Percentiles rank a stretch among this genome's conserved stretches.
These are phyloP conservation scores for Upupa epops DNA, from an alignment of 2,113 vertebrate genomes.

Conservation along the genomic window DNA sequence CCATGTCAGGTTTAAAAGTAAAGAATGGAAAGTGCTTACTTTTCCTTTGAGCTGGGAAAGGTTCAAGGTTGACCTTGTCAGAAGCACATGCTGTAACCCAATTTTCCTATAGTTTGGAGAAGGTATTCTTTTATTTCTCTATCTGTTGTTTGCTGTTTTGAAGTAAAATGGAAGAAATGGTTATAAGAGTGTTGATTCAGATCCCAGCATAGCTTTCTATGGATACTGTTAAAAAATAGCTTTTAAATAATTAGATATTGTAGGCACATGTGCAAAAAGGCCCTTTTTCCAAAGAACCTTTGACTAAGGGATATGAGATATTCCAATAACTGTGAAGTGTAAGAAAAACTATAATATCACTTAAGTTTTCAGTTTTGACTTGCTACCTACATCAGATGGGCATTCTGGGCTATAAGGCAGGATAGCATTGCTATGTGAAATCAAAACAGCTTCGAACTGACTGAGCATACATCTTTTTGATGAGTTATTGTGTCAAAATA, in stretches of 20 bases:
- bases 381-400: background rate
- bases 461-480: background rate
- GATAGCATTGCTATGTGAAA: rapidly evolving
- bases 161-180: background rate
- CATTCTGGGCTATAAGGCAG: background rate
- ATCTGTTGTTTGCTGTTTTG: background rate
- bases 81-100: background rate
- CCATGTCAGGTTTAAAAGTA: background rate
- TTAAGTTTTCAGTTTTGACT: background rate
- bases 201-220: background rate
- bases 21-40: background rate
- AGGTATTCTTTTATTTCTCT: background rate
- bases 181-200: background rate
- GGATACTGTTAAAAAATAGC: background rate
- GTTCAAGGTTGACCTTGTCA: background rate
- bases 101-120: background rate
- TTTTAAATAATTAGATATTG: background rate
- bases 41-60: background rate
- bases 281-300: background rate
- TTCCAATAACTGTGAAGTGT: background rate
- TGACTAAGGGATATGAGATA: background rate
- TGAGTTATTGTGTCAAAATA: background rate
- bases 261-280: background rate
- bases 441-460: background rate
- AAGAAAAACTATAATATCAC: background rate